Evolutionary conservation across 2,113 vertebrate genomes (phyloP).

Genomic region (Pseudorhombus dupliciocellatus): DNA sequence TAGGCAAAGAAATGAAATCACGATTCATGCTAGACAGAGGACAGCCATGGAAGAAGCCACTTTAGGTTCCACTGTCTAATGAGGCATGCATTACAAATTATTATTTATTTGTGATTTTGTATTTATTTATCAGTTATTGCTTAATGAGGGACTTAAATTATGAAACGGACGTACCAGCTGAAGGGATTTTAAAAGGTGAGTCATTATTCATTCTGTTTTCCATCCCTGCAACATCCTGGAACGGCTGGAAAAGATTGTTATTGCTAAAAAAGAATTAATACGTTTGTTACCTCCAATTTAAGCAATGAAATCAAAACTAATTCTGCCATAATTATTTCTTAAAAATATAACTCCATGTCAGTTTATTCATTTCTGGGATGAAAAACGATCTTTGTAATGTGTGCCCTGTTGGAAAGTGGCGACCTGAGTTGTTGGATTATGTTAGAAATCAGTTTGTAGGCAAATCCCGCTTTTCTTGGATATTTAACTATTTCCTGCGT

Average conservation of each 20-base stretch:
- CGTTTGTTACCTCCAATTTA: neutral
- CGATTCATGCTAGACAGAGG: conserved; percentile 38
- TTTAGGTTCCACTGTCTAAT: conserved; percentile 27
- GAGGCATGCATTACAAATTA: neutral
- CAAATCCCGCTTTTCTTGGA: conserved; percentile 21
- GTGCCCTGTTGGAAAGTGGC: conserved; percentile 29
- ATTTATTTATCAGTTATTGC: neutral
- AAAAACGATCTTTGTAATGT: neutral
- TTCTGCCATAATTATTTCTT: neutral
- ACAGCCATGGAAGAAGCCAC: conserved; percentile 27
- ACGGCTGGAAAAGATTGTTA: neutral
- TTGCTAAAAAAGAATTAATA: neutral
- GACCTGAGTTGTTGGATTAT: neutral
- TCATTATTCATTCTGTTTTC: too few species aligned
- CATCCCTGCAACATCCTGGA: neutral
- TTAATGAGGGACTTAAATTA: neutral
- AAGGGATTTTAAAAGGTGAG: conserved; percentile 2
- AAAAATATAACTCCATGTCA: neutral
- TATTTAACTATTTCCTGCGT: conserved; percentile 47
- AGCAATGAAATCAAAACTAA: neutral
- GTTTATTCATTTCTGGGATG: neutral
- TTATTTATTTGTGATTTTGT: neutral
- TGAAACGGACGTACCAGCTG: neutral
- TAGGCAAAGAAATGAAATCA: conserved; percentile 24
- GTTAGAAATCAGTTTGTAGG: conserved; percentile 21